These are phyloP conservation scores for Trichomalopsis sarcophagae DNA, from an alignment of 1,140 invertebrate species.

Conservation along the genomic window DNA sequence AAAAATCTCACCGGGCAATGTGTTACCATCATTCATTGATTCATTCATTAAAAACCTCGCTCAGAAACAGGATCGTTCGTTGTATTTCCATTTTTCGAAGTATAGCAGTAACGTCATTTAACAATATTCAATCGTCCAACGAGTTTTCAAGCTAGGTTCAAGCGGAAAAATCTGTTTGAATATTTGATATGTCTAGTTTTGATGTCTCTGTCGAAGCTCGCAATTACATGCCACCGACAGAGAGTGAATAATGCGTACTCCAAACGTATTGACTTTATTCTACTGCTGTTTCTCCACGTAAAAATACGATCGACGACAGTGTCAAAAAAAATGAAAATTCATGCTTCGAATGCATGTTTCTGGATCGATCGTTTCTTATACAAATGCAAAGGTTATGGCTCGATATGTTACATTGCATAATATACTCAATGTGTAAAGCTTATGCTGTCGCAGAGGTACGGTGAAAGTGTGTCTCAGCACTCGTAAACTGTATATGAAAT, in stretches of 20 bases:
- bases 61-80: background rate
- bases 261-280: background rate
- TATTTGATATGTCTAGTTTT: constrained; percentile 24
- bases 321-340: background rate
- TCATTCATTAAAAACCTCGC: background rate
- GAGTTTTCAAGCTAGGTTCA: background rate
- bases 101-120: background rate
- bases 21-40: constrained; percentile 3
- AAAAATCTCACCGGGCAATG: background rate
- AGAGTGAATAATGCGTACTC: too few species aligned
- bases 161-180: background rate
- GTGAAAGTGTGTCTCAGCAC: background rate
- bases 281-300: too few species aligned
- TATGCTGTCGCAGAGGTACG: background rate
- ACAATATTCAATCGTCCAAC: background rate
- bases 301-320: background rate
- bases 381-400: background rate
- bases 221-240: too few species aligned
- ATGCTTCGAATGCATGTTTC: too few species aligned
- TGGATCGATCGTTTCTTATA: background rate
- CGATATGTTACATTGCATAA: background rate
- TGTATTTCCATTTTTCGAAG: background rate
- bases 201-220: background rate
- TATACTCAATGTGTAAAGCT: background rate
- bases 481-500: background rate